Evolutionary conservation across 1,140 invertebrate genomes (phyloP), one percentile per base, ranked within the genome.

Genomic region (Stenopsyche tienmushanensis): DNA sequence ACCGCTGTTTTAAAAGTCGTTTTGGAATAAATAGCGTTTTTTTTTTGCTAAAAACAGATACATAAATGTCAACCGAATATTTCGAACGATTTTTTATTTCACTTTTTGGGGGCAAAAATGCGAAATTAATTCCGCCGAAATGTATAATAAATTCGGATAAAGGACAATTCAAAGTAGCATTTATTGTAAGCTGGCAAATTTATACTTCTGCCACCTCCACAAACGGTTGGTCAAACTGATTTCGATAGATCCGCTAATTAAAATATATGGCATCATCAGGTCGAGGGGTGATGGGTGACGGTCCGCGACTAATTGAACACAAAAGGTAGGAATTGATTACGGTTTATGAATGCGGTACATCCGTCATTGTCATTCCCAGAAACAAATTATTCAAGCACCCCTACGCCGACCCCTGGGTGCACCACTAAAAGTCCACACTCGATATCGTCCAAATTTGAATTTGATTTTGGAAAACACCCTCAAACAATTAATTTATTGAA

Each of bases 301-400:
- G 44, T 10, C 57, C 57, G 57, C 57, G 50, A 64, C 62, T 64
- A 64, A 64, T 64, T 64, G 62, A 64, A 64, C 62, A 64, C 62
- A 64, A 64, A 64, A 64, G 62, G 62, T 64, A 64, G 18, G 50
- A 55, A 64, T 64, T 64, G 62, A 64, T 64, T 64, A 64, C 62
- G 50, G 62, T 54, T 64, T 64, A 64, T 64, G 62, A 64, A 64
- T 64, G 62, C 29, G 50, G 62, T 23, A 55, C 50, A 64, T 64
- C 24, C 62, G 52, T 64, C 62, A 64, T 64, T 64, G 62, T 64
- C 62, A 64, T 54, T 41, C 8, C 20, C 62, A 64, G 49, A 7
- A 42, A 64, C 50, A 44, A 64, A 45, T 64, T 64, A 54, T 55
- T 10, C 26, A 1, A 9, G 13, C 26, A 24, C 62, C 26, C 25